These are phyloP conservation scores for Parapsyche elsis DNA, from an alignment of 1,140 invertebrate genomes.

Conservation along the genomic window DNA sequence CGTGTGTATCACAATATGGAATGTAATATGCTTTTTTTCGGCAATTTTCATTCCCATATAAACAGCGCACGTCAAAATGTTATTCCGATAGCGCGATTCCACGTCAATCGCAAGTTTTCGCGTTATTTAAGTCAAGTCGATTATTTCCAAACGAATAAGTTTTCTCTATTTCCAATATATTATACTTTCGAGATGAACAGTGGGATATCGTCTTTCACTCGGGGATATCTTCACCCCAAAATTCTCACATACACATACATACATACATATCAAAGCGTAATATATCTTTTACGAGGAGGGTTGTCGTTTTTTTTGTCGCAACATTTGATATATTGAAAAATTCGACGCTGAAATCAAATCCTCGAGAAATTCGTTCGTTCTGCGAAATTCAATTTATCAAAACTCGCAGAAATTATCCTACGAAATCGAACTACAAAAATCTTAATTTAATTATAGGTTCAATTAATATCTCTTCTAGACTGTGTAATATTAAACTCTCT, in stretches of 20 bases:
- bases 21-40: too few relatives aligned
- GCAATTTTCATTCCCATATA: not conserved
- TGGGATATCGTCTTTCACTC: not conserved
- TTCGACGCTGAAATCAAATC: not conserved
- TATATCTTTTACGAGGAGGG: constrained; percentile 6
- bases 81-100: not conserved
- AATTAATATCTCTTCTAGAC: too few relatives aligned
- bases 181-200: not conserved
- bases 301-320: not conserved
- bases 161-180: constrained; percentile 12
- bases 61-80: not conserved
- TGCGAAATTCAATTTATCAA: too few relatives aligned
- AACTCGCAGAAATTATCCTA: too few relatives aligned
- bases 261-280: not conserved
- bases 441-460: too few relatives aligned
- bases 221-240: not conserved
- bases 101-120: not conserved
- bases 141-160: not conserved
- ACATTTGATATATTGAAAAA: constrained; percentile 11
- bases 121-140: constrained; percentile 20
- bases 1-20: too few relatives aligned
- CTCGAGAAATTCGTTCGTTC: not conserved
- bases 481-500: too few relatives aligned
- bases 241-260: not conserved
- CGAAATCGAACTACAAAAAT: too few relatives aligned